Percentiles rank a stretch among this genome's conserved stretches.
Conservation (phyloP, 2,113 vertebrate genomes). For the Dunckerocampus dactyliophorus region DNA sequence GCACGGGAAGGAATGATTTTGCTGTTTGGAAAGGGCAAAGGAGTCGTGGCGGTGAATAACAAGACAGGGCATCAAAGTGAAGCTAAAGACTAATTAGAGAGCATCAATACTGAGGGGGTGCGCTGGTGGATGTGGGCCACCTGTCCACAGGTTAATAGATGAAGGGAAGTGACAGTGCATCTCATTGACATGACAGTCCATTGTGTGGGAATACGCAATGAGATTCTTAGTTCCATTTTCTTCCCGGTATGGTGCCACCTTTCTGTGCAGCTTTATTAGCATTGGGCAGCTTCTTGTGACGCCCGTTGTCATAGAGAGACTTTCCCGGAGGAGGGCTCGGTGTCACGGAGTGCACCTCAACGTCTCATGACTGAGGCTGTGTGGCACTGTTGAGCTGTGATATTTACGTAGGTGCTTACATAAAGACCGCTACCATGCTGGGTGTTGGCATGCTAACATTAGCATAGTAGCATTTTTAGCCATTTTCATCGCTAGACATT, state of each 20-base stretch:
- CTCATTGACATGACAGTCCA: constrained; percentile 34
- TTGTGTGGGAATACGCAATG: constrained; percentile 34
- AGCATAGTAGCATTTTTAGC: too few relatives aligned
- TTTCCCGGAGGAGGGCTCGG: constrained; percentile 11
- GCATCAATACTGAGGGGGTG: constrained; percentile 45
- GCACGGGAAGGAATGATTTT: constrained; percentile 59
- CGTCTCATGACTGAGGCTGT: constrained; percentile 30
- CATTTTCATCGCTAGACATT: too few relatives aligned
- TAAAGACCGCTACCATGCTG: too few relatives aligned
- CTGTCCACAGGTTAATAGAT: constrained; percentile 60
- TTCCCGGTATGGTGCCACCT: constrained; percentile 6
- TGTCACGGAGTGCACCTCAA: constrained; percentile 34
- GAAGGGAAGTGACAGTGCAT: constrained; percentile 35
- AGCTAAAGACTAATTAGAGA: constrained; percentile 63
- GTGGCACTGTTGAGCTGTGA: constrained; percentile 19
- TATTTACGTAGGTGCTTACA: too few relatives aligned
- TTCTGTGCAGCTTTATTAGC: neutral
- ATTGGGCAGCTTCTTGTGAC: neutral
- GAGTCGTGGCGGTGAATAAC: constrained; percentile 43
- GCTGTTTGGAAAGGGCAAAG: constrained; percentile 58
- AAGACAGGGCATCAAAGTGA: constrained; percentile 45
- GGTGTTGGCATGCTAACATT: too few relatives aligned
- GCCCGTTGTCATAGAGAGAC: constrained; percentile 57
- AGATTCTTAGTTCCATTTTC: constrained; percentile 31
- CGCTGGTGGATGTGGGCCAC: constrained; percentile 23